phyloP scores from a whole-genome alignment of 2,797 vertebrate genomes.

The Hoplostethus atlanticus region DNA sequence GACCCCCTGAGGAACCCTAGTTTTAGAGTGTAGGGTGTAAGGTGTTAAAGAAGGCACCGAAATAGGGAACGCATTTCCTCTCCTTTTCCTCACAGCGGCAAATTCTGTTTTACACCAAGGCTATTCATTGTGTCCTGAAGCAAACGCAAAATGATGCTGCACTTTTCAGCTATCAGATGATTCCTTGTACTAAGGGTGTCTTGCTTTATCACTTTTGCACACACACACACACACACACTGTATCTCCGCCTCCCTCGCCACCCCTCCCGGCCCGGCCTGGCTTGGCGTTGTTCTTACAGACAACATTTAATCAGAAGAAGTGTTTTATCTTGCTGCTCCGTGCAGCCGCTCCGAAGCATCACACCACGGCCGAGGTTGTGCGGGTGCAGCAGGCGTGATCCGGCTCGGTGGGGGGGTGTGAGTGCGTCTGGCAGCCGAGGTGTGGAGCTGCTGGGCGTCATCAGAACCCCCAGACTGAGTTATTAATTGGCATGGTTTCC shows the following conservation, averaged over 20 bases:
- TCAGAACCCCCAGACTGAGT: conserved; percentile 4
- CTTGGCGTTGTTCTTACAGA: conserved; percentile 5
- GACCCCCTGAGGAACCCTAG: conserved; percentile 24
- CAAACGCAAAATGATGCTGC: conserved; percentile 5
- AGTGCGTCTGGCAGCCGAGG: not conserved
- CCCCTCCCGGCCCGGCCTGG: conserved; percentile 18
- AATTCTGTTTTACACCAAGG: conserved; percentile 29
- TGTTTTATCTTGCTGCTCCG: conserved; percentile 20
- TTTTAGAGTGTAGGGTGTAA: not conserved
- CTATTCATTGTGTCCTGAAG: conserved; percentile 8
- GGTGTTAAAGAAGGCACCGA: conserved; percentile 28
- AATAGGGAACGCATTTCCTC: conserved; percentile 56
- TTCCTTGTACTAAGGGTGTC: not conserved
- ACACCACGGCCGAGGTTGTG: conserved; percentile 10
- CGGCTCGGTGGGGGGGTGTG: not conserved
- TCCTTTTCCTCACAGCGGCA: conserved; percentile 26
- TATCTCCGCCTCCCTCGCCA: not conserved
- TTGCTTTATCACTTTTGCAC: not conserved
- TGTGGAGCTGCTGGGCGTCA: not conserved
- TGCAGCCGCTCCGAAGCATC: conserved; percentile 31
- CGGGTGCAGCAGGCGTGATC: conserved; percentile 44
- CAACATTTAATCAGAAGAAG: conserved; percentile 6
- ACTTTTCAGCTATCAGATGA: conserved; percentile 14
- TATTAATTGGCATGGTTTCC: conserved; percentile 6
- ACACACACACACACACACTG: not conserved